Evolutionary conservation across 2,888 invertebrate genomes (phyloP).

Genomic region (Alloplasta piceator): DNA sequence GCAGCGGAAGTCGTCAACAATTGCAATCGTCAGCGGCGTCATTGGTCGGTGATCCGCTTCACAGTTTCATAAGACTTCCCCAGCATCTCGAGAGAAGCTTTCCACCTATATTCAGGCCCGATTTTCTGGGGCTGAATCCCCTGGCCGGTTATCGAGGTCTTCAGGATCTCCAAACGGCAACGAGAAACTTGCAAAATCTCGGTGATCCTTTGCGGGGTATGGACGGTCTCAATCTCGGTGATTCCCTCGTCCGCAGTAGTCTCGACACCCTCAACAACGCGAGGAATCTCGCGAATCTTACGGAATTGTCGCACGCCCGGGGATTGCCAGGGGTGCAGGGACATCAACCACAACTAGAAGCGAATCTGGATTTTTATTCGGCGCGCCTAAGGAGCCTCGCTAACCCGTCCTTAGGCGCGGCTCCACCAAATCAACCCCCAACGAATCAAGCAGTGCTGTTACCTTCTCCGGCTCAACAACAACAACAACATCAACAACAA

Average conservation of each 20-base stretch:
- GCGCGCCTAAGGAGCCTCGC: conserved; percentile 99
- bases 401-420: conserved; percentile 97
- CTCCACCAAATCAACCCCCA: conserved; percentile 87
- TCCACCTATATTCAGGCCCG: conserved; percentile 82
- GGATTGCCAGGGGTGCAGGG: conserved; percentile 75
- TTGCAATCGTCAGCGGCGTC: conserved; percentile 80
- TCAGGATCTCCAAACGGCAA: conserved; percentile 81
- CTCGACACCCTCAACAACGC: conserved; percentile 82
- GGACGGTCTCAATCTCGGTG: conserved; percentile 81
- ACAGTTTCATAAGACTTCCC: conserved; percentile 81
- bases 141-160: conserved; percentile 80
- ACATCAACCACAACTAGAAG: conserved; percentile 90
- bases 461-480: conserved; percentile 89
- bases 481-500: conserved; percentile 78
- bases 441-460: conserved; percentile 86
- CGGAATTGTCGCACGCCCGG: conserved; percentile 80
- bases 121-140: conserved; percentile 79
- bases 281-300: conserved; percentile 81
- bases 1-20: conserved; percentile 75
- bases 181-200: conserved; percentile 81
- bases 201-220: conserved; percentile 81
- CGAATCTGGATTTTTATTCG: conserved; percentile 99
- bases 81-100: conserved; percentile 80
- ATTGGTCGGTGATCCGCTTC: conserved; percentile 80
- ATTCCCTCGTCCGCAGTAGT: conserved; percentile 80